Percentiles rank a stretch among this genome's conserved stretches.
These are phyloP conservation scores for Mareca strepera DNA, from an alignment of 2,797 vertebrate genomes.

Conservation along the genomic window DNA sequence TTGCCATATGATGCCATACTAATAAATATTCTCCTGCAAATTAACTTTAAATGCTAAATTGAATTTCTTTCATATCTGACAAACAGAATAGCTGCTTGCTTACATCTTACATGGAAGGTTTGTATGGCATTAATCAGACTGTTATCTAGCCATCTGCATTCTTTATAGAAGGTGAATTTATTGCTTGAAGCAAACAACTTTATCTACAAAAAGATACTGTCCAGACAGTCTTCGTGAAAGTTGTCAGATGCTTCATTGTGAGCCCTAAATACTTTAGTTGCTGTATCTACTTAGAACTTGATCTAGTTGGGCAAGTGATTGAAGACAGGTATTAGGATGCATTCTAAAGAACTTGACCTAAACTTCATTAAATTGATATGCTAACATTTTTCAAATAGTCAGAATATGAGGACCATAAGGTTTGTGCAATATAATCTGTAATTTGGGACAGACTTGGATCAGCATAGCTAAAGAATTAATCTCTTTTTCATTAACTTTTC, in stretches of 20 bases:
- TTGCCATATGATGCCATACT: not conserved
- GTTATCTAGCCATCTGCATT: conserved; percentile 41
- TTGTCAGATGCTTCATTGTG: conserved; percentile 3
- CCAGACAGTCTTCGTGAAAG: not conserved
- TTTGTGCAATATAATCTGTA: not conserved
- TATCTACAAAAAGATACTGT: conserved; percentile 30
- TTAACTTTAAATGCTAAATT: not conserved
- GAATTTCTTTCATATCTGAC: not conserved
- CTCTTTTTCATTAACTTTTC: not conserved
- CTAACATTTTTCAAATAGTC: not conserved
- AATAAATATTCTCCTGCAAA: not conserved
- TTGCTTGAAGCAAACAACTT: conserved; percentile 29
- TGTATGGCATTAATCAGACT: not conserved
- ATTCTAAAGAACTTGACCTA: not conserved
- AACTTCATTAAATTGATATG: not conserved
- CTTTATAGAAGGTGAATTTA: conserved; percentile 47
- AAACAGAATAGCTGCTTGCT: not conserved
- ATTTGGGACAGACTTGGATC: not conserved
- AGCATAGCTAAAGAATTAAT: not conserved
- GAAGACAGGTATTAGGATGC: not conserved
- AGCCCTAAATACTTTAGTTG: not conserved
- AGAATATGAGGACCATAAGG: not conserved
- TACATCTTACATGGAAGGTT: not conserved
- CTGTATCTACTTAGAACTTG: not conserved
- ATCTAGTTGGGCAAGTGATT: conserved; percentile 14